Evolutionary conservation across 23 tunicate genomes (phyloP).

Genomic region (Corella eumyota): DNA sequence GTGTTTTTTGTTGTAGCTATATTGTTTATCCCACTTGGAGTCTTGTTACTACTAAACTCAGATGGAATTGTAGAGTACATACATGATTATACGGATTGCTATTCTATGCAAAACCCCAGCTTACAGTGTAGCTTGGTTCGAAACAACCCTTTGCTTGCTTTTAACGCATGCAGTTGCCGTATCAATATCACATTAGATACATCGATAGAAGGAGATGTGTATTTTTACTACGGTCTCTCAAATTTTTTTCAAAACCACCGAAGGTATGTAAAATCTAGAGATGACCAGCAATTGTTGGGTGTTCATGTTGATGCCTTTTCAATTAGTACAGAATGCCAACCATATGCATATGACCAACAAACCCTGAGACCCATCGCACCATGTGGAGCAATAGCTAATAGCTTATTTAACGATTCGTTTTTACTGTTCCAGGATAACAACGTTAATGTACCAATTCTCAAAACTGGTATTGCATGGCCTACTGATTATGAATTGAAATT

Average conservation of each 20-base stretch:
- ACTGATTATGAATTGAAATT: constrained; percentile 73
- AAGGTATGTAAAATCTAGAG: constrained; percentile 98
- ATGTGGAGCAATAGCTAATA: constrained; percentile 97
- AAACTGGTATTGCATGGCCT: constrained; percentile 81
- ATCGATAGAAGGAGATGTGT: constrained; percentile 35
- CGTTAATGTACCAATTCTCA: constrained; percentile 5
- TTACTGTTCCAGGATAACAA: neutral
- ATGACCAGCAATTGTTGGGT: constrained; percentile 78
- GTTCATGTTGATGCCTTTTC: neutral
- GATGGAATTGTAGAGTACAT: constrained; percentile 36
- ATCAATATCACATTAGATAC: constrained; percentile 22
- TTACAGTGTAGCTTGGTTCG: constrained; percentile 11
- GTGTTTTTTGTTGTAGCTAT: constrained; percentile 29
- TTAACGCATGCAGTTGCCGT: constrained; percentile 18
- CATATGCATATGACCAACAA: constrained; percentile 16
- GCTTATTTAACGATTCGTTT: constrained; percentile 87
- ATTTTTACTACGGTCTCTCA: constrained; percentile 66
- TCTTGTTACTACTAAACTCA: constrained; percentile 2
- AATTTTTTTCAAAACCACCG: constrained; percentile 94
- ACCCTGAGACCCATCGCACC: constrained; percentile 50
- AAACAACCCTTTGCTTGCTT: neutral
- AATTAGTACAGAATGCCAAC: constrained; percentile 44
- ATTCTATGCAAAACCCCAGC: constrained; percentile 3
- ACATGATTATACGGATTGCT: constrained; percentile 66
- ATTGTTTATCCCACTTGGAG: constrained; percentile 72